A percentile compares a stretch with the other conserved stretches of the same genome.
Evolutionary conservation across 2,888 invertebrate genomes (phyloP).

Genomic region (Syrista parreyssii): DNA sequence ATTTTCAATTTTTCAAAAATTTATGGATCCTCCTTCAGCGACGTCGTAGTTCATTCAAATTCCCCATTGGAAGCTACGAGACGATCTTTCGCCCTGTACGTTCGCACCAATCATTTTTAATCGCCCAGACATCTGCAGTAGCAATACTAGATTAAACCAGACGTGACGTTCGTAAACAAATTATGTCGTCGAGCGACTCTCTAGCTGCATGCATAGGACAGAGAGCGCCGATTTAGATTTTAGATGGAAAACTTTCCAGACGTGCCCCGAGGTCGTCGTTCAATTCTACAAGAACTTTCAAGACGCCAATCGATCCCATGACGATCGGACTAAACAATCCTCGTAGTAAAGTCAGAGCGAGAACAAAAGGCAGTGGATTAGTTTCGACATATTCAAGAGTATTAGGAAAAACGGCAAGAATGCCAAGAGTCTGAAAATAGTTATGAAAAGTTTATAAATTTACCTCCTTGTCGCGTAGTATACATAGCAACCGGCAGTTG

Average conservation of each 20-base stretch:
- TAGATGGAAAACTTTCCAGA: neutral
- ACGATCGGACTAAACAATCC: neutral
- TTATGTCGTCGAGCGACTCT: neutral
- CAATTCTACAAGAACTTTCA: neutral
- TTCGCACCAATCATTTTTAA: constrained; percentile 46
- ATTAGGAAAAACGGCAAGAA: neutral
- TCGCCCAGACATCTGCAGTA: constrained; percentile 37
- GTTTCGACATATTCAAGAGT: neutral
- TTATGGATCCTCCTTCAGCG: neutral
- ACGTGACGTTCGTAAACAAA: neutral
- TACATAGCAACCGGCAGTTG: neutral
- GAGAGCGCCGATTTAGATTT: neutral
- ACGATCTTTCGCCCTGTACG: constrained; percentile 4
- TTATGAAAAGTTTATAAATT: neutral
- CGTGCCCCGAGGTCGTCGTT: neutral
- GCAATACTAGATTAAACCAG: constrained; percentile 3
- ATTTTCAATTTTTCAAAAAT: neutral
- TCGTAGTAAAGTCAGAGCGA: neutral
- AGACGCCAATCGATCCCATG: neutral
- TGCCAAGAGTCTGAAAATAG: neutral
- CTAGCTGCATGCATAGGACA: neutral
- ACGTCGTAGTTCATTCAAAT: neutral
- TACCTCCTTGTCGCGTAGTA: neutral
- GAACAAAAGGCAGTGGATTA: neutral
- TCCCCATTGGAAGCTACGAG: neutral